Evolutionary conservation across 37 sponge, comb jelly and placozoan species (phyloP), one percentile per base, ranked within the genome.

Genomic region (Agelas oroides): DNA sequence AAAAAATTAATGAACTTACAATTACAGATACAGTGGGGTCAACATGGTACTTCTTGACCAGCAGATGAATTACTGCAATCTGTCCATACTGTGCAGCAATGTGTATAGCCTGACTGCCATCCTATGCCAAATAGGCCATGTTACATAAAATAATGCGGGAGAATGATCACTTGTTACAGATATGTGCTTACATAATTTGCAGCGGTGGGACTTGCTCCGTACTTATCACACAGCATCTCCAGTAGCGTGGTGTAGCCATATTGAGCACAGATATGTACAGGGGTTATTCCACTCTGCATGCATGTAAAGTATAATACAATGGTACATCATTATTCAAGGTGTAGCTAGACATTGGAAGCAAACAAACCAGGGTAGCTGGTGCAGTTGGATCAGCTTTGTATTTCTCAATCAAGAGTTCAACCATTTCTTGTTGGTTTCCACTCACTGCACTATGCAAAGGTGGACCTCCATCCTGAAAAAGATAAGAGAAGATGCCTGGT

Each of bases 251-350:
- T 52, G 64, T 25, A 65, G 21, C 80, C 80, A 66, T 66, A 79
- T 18, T 79, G 80, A 32, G 80, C 80, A 79, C 80, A 79, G 64
- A 79, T 79, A 79, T 79, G 80, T 25, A 79, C 62, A 27, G 68
- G 46, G 1, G 41, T 39, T 19, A 79, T 20, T 5, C 27, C 80
- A 79, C 11, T 40, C 80, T 79, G 61, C n/a, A n/a, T n/a, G n/a
- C n/a, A 24, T 64, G 17, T 3, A 39, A 6, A 8, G 27, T 20
- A 32, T 63, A 66, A 11, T 14, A 5, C 35, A 33, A 5, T 69
- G 70, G n/a, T n/a, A n/a, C n/a, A n/a, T n/a, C n/a, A n/a, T n/a
- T n/a, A n/a, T n/a, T n/a, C n/a, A n/a, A n/a, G n/a, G n/a, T n/a
- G n/a, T n/a, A n/a, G n/a, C n/a, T n/a, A n/a, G n/a, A n/a, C n/a